Conservation (phyloP, 2,797 vertebrate genomes). For the Sebastes steindachneri region DNA sequence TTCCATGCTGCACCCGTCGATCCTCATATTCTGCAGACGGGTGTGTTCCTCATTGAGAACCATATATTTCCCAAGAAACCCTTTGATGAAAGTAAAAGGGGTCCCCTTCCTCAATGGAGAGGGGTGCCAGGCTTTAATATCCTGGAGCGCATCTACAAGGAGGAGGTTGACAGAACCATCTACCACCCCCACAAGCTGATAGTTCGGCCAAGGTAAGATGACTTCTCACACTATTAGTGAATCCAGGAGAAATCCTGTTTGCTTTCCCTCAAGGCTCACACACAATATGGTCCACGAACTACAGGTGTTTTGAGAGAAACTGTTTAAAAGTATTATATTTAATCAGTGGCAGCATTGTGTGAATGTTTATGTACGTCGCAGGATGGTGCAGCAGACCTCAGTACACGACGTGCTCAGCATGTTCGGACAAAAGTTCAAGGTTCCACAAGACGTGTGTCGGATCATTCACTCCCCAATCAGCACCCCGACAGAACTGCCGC, state of each 20-base stretch:
- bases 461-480: slow-evolving; percentile 4
- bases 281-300: neutral
- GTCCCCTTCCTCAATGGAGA: slow-evolving; percentile 49
- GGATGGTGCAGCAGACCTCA: slow-evolving; percentile 5
- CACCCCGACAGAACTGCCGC: neutral
- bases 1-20: neutral
- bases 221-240: neutral
- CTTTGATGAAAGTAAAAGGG: slow-evolving; percentile 31
- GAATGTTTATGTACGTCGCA: neutral
- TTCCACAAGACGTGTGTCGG: neutral
- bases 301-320: neutral
- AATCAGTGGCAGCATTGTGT: neutral
- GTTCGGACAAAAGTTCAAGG: neutral
- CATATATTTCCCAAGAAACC: slow-evolving; percentile 76
- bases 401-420: neutral
- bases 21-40: slow-evolving; percentile 1
- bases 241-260: too few relatives aligned
- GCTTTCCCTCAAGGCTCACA: too few relatives aligned
- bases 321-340: neutral
- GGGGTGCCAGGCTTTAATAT: slow-evolving; percentile 68
- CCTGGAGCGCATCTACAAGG: slow-evolving; percentile 63
- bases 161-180: neutral
- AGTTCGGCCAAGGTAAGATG: slow-evolving; percentile 48
- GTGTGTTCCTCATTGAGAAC: slow-evolving; percentile 79
- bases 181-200: slow-evolving; percentile 59